phyloP scores from a whole-genome alignment of 2,888 invertebrate species.

The Stomorhina lunata region DNA sequence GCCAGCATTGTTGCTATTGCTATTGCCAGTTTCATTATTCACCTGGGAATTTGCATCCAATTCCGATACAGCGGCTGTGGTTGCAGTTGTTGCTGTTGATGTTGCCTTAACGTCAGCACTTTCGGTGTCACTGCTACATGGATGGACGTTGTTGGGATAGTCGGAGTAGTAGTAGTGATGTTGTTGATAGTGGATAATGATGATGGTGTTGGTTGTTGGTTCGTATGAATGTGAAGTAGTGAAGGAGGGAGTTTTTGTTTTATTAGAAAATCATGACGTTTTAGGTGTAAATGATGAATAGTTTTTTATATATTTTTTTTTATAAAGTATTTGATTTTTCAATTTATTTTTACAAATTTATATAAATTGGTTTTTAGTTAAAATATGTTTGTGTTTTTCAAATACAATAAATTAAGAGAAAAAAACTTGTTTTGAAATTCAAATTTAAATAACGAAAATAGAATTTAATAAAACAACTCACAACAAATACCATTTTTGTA shows the following conservation, averaged over 20 bases:
- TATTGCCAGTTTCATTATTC: constrained; percentile 80
- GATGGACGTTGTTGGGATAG: constrained; percentile 12
- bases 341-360: constrained; percentile 24
- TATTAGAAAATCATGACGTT: constrained; percentile 57
- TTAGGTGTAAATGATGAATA: constrained; percentile 52
- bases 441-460: constrained; percentile 36
- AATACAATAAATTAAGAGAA: constrained; percentile 22
- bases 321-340: neutral
- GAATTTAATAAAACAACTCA: constrained; percentile 31
- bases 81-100: constrained; percentile 75
- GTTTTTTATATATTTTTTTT: constrained; percentile 8
- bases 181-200: neutral
- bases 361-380: constrained; percentile 43
- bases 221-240: constrained; percentile 48
- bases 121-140: constrained; percentile 84
- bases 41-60: constrained; percentile 73
- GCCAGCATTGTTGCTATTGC: constrained; percentile 69
- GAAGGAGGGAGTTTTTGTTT: constrained; percentile 42
- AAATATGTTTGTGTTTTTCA: constrained; percentile 19
- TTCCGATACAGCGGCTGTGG: constrained; percentile 72
- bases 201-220: constrained; percentile 40
- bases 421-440: neutral
- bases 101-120: constrained; percentile 82
- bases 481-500: constrained; percentile 54
- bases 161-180: no score